A percentile compares a stretch with the other conserved stretches of the same genome.
Conservation (phyloP, 2,888 invertebrate species). For the Stomorhina lunata region DNA sequence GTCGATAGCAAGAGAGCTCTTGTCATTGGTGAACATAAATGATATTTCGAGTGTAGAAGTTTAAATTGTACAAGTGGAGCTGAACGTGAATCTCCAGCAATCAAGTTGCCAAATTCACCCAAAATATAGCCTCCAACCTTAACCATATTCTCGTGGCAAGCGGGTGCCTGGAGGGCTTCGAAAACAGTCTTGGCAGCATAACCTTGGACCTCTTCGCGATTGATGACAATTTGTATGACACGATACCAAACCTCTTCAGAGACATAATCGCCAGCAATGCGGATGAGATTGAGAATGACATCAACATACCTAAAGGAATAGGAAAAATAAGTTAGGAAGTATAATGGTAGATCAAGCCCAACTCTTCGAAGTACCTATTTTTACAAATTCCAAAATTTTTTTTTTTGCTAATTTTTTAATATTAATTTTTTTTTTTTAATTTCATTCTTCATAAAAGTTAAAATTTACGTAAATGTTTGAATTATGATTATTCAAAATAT, state of each 20-base stretch:
- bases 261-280: constrained; percentile 99
- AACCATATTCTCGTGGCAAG: constrained; percentile 99
- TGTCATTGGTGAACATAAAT: constrained; percentile 98
- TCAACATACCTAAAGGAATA: constrained; percentile 85
- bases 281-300: constrained; percentile 98
- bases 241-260: constrained; percentile 99
- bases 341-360: too few relatives aligned
- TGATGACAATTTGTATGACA: constrained; percentile 99
- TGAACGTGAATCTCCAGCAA: constrained; percentile 98
- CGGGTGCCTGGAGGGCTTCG: constrained; percentile 98
- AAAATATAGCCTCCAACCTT: constrained; percentile 99
- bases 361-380: too few relatives aligned
- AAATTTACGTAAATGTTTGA: too few relatives aligned
- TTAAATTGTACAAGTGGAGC: constrained; percentile 99
- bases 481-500: too few relatives aligned
- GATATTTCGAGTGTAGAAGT: constrained; percentile 98
- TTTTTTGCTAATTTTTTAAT: too few relatives aligned
- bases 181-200: constrained; percentile 99
- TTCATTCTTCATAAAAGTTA: too few relatives aligned
- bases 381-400: too few relatives aligned
- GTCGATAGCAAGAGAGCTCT: constrained; percentile 97
- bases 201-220: constrained; percentile 99
- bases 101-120: constrained; percentile 99
- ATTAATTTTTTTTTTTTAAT: too few relatives aligned
- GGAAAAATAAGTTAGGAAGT: neutral